Evolutionary conservation across 2,797 vertebrate genomes (phyloP).

Genomic region (Crax fasciolata): DNA sequence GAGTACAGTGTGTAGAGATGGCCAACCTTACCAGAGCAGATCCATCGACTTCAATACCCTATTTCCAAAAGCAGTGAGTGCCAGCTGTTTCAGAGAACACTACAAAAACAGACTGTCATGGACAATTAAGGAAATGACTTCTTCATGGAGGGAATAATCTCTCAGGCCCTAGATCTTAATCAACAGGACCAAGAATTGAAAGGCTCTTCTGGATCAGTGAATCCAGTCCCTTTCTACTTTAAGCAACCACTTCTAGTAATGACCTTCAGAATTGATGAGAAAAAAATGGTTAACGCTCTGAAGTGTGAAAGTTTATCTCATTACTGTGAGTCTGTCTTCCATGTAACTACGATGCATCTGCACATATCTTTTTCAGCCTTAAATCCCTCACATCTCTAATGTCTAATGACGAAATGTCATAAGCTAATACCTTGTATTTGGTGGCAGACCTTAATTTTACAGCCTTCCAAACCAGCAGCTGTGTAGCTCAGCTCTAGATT

Average conservation of each 20-base stretch:
- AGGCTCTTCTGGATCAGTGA: background rate
- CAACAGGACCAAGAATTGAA: background rate
- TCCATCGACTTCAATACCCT: background rate
- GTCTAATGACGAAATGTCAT: background rate
- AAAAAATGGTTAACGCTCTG: slow-evolving; percentile 22
- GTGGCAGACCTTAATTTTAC: slow-evolving; percentile 13
- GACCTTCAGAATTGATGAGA: slow-evolving; percentile 26
- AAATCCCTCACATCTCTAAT: slow-evolving; percentile 15
- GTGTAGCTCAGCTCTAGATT: background rate
- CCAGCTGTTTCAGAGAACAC: background rate
- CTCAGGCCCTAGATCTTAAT: slow-evolving; percentile 5
- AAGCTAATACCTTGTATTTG: background rate
- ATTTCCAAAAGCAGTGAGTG: background rate
- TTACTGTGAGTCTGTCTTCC: slow-evolving; percentile 32
- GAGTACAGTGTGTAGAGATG: background rate
- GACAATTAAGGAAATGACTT: slow-evolving; percentile 18
- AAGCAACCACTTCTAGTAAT: background rate
- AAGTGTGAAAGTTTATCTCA: slow-evolving; percentile 38
- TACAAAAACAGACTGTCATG: background rate
- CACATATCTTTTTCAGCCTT: background rate
- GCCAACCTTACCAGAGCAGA: background rate
- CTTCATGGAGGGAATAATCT: slow-evolving; percentile 8
- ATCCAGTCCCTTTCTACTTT: slow-evolving; percentile 13
- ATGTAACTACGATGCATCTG: background rate
- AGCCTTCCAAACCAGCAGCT: background rate